These are phyloP conservation scores for Melanocharis versteri DNA, from an alignment of 2,113 vertebrate genomes.

Conservation along the genomic window DNA sequence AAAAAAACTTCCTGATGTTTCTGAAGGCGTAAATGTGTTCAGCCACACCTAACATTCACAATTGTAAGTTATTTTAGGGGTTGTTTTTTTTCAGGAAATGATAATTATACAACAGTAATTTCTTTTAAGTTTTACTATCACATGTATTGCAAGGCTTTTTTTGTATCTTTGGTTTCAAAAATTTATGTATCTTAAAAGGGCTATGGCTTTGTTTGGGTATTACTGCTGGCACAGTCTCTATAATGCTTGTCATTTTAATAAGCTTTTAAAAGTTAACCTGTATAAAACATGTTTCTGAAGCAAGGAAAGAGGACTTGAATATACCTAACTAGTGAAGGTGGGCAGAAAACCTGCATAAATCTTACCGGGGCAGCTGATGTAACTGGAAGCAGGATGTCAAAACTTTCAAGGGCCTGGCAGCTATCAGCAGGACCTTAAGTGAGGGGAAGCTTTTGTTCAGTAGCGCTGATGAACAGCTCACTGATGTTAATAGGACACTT, in stretches of 20 bases:
- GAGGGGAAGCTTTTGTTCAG: constrained; percentile 22
- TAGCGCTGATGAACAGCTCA: not conserved
- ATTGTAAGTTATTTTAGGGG: not conserved
- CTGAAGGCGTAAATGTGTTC: not conserved
- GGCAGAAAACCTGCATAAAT: not conserved
- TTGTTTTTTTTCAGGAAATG: not conserved
- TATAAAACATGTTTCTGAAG: not conserved
- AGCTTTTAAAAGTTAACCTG: not conserved
- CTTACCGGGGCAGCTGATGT: not conserved
- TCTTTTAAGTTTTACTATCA: not conserved
- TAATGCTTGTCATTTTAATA: not conserved
- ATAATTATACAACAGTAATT: not conserved
- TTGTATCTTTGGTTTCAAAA: not conserved
- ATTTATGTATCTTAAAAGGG: not conserved
- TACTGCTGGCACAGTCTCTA: not conserved
- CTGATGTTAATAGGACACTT: constrained; percentile 39
- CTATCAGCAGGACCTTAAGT: not conserved
- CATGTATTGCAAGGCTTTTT: not conserved
- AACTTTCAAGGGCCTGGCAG: not conserved
- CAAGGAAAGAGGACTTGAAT: not conserved
- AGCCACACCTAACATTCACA: not conserved
- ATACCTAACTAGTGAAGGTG: not conserved
- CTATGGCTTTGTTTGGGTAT: not conserved
- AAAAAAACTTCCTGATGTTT: constrained; percentile 23
- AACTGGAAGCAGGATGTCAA: not conserved